Base-by-base conservation (phyloP, 2,888 invertebrate genomes). In the Aporophyla lueneburgensis region DNA sequence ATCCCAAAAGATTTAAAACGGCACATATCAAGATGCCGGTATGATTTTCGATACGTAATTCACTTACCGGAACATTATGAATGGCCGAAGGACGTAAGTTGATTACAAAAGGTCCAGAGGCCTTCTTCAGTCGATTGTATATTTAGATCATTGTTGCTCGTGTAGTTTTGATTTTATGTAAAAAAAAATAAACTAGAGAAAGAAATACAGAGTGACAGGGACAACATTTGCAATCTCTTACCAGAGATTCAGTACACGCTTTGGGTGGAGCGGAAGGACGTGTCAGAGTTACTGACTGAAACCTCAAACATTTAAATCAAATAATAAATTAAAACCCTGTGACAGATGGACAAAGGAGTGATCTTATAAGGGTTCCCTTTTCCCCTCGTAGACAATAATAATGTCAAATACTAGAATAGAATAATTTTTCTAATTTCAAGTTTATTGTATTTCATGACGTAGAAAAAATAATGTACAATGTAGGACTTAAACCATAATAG, bases 1-100 rank as follows among this genome's bases (percentile, higher is more conserved):
- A 97, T 96, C 86, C 97, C 97, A 46, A 94, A 94, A 74, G 95
- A 97, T 91, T 97, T 97, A 88, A 90, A 92, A 58, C 86, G 90
- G 51, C 97, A 97, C 86, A 94, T 97, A 73, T 91, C 93, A 80
- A 93, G 92, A 68, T 97, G 96, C 70, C 89, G 74, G 66, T 92
- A 85, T 78, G 75, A 88, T 69, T 87, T 75, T 49, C 59, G 63
- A 72, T 93, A 93, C 68, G 84, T 80, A 58, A 49, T 54, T 5
- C 75, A 89, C 5, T 62, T 92, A 70, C 89, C 91, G 1, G 89
- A 90, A 6, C 54, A 58, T 0, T 93, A 90, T 65, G 9, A 69
- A 4, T 93, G 91, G 92, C 92, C 91, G 19, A 53, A 83, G 5
- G 65, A 74, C 80, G 1, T 87, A 83, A 71, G 71, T 86, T 40